These are phyloP conservation scores for Lasioglossum marginatum DNA, from an alignment of 2,888 invertebrate species.

Conservation along the genomic window DNA sequence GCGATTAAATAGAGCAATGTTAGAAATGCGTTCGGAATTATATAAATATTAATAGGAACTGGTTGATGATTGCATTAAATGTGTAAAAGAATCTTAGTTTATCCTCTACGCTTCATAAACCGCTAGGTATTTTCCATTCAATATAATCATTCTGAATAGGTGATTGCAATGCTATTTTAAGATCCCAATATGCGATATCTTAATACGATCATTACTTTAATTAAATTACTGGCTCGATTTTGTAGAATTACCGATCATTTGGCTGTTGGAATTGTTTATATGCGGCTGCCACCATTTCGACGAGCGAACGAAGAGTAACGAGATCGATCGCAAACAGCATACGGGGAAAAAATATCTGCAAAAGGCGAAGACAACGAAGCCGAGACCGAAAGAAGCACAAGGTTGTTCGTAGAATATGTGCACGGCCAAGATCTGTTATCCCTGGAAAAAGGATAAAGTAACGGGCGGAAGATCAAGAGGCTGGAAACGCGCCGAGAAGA, in stretches of 20 bases:
- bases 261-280: background rate
- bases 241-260: background rate
- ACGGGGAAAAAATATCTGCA: background rate
- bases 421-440: slow-evolving; percentile 50
- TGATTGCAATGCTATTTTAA: background rate
- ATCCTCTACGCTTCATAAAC: background rate
- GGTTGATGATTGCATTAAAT: background rate
- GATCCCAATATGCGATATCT: background rate
- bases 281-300: background rate
- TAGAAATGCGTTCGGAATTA: background rate
- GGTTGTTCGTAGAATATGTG: slow-evolving; percentile 45
- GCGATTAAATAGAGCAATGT: slow-evolving; percentile 2
- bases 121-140: background rate
- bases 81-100: background rate
- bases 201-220: too few relatives aligned
- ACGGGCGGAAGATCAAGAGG: slow-evolving; percentile 39
- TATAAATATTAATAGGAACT: background rate
- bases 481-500: slow-evolving; percentile 37
- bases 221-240: too few relatives aligned
- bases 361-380: slow-evolving; percentile 25
- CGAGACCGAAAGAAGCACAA: slow-evolving; percentile 20
- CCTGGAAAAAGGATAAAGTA: slow-evolving; percentile 47
- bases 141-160: background rate
- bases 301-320: background rate
- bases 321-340: background rate